A percentile compares a stretch with the other conserved stretches of the same genome.
Conservation (phyloP, 2,113 vertebrate species). For the Trinectes maculatus region DNA sequence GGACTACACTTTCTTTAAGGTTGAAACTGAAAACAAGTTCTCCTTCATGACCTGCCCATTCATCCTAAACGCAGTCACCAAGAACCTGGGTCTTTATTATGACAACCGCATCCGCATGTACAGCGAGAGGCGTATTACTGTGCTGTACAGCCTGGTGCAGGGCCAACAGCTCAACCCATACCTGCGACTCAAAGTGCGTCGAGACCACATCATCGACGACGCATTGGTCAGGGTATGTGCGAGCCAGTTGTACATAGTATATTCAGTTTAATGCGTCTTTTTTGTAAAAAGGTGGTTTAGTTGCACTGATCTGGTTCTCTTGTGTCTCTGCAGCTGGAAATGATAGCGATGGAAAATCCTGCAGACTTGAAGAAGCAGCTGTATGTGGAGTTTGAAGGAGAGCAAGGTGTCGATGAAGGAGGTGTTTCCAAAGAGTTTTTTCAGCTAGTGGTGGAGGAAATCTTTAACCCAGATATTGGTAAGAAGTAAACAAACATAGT, state of each 20-base stretch:
- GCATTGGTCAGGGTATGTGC: constrained; percentile 94
- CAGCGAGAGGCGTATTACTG: constrained; percentile 97
- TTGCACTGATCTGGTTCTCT: background rate
- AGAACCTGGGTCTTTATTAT: constrained; percentile 98
- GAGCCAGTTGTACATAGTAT: rapidly evolving
- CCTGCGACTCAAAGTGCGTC: constrained; percentile 93
- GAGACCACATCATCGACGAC: constrained; percentile 98
- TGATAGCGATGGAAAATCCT: constrained; percentile 99
- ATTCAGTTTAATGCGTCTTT: rapidly evolving
- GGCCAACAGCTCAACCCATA: constrained; percentile 98
- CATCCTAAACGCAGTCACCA: constrained; percentile 97
- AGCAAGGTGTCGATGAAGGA: constrained; percentile 99
- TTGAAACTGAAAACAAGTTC: constrained; percentile 99
- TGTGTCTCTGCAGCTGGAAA: constrained; percentile 83
- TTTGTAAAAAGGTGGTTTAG: background rate
- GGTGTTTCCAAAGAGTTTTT: constrained; percentile 99
- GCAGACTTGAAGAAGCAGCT: constrained; percentile 99
- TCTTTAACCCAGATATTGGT: constrained; percentile 99
- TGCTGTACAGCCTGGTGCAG: constrained; percentile 98
- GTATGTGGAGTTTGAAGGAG: constrained; percentile 99
- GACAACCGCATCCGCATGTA: constrained; percentile 99
- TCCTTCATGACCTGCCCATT: constrained; percentile 99
- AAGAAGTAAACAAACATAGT: no score
- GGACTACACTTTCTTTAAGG: constrained; percentile 99
- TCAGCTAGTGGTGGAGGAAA: constrained; percentile 98